Conservation (phyloP, 2,113 vertebrate genomes). For the Psittacara wagleri region DNA sequence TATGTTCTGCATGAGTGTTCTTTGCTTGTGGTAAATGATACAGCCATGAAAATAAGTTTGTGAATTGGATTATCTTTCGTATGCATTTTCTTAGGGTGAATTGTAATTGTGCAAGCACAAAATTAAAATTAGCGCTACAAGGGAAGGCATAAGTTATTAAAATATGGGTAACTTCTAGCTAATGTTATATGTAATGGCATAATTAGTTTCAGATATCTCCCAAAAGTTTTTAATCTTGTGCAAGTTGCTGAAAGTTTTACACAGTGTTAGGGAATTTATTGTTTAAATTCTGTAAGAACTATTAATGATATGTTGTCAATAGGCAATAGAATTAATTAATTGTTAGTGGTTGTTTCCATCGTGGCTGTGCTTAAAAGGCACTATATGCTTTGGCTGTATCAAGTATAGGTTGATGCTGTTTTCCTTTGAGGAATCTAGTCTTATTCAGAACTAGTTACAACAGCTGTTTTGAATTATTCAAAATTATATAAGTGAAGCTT, state of each 20-base stretch:
- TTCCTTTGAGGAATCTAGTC: neutral
- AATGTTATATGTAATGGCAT: neutral
- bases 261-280: neutral
- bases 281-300: neutral
- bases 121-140: neutral
- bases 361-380: neutral
- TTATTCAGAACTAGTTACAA: neutral
- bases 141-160: neutral
- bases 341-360: neutral
- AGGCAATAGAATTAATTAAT: neutral
- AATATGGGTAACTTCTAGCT: neutral
- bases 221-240: neutral
- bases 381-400: neutral
- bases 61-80: neutral
- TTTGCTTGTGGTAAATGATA: neutral
- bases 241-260: neutral
- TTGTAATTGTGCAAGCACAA: constrained; percentile 2
- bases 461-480: neutral
- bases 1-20: neutral
- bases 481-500: neutral
- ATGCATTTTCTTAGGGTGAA: neutral
- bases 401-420: neutral
- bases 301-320: neutral
- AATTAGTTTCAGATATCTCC: constrained; percentile 14
- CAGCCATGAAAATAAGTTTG: neutral